These are phyloP conservation scores for Chorisops tibialis DNA, from an alignment of 2,888 invertebrate genomes.

Conservation along the genomic window DNA sequence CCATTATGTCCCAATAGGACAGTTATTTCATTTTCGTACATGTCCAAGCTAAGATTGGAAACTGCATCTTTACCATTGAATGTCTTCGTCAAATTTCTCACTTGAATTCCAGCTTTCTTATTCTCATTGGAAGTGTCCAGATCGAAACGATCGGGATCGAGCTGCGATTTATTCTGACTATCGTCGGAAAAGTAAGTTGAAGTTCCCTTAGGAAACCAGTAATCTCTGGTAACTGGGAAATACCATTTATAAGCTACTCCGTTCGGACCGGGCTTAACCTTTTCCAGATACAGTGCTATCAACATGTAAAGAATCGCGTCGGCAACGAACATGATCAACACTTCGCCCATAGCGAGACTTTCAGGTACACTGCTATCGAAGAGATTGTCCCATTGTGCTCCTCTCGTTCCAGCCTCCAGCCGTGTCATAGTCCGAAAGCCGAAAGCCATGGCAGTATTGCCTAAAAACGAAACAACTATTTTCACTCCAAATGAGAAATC, in stretches of 20 bases:
- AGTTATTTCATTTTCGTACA: conserved; percentile 57
- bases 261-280: conserved; percentile 75
- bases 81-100: conserved; percentile 61
- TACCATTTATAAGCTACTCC: conserved; percentile 77
- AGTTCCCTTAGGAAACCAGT: conserved; percentile 48
- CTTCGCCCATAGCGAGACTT: conserved; percentile 64
- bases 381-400: conserved; percentile 54
- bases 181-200: no score
- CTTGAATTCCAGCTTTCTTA: conserved; percentile 52
- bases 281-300: conserved; percentile 76
- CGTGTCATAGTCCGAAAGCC: conserved; percentile 40
- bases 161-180: neutral
- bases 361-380: conserved; percentile 59
- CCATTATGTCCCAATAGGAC: conserved; percentile 66
- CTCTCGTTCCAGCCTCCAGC: conserved; percentile 58
- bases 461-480: conserved; percentile 60
- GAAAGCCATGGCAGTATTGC: conserved; percentile 73
- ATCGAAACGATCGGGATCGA: conserved; percentile 6
- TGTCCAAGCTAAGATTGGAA: conserved; percentile 65
- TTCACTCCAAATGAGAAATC: conserved; percentile 58
- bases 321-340: conserved; percentile 66
- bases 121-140: conserved; percentile 50
- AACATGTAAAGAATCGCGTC: conserved; percentile 68
- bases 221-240: conserved; percentile 61
- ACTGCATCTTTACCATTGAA: conserved; percentile 58